A percentile compares a stretch with the other conserved stretches of the same genome.
Evolutionary conservation across 2,888 invertebrate species (phyloP).

Genomic region (Eueremaeus valkanovi): DNA sequence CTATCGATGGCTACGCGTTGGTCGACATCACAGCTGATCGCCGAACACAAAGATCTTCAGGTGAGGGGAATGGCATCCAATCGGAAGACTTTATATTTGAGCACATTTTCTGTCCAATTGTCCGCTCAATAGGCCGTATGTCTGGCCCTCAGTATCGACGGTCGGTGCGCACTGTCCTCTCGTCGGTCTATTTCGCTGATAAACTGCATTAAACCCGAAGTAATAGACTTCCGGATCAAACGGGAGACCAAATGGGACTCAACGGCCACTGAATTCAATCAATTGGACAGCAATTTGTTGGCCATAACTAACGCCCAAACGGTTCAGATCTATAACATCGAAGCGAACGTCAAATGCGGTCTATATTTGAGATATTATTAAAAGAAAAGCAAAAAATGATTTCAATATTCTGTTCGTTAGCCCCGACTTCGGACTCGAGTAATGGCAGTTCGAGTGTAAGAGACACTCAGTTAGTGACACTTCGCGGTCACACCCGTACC

Average conservation of each 20-base stretch:
- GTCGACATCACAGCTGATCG: constrained; percentile 35
- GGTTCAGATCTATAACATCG: constrained; percentile 41
- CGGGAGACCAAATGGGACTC: constrained; percentile 90
- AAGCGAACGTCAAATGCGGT: neutral
- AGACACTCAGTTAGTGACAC: constrained; percentile 19
- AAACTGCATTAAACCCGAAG: constrained; percentile 66
- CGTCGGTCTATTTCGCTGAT: constrained; percentile 51
- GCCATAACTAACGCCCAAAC: constrained; percentile 63
- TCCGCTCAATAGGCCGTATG: constrained; percentile 25
- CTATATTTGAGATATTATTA: too few species aligned
- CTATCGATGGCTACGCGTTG: constrained; percentile 18
- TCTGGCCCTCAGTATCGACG: constrained; percentile 54
- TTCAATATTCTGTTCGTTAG: neutral
- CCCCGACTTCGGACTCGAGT: neutral
- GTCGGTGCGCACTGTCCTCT: constrained; percentile 65
- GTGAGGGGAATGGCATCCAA: neutral
- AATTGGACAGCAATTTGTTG: constrained; percentile 61
- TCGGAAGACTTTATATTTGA: neutral
- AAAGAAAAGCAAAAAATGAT: neutral
- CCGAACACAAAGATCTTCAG: constrained; percentile 35
- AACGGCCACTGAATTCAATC: constrained; percentile 87
- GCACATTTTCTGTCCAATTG: neutral
- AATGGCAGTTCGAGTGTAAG: neutral
- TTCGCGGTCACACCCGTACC: constrained; percentile 40
- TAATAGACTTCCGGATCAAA: constrained; percentile 69